A percentile compares a stretch with the other conserved stretches of the same genome.
These are phyloP conservation scores for Caenorhabditis tropicalis DNA, from an alignment of 1,140 invertebrate species.

Conservation along the genomic window DNA sequence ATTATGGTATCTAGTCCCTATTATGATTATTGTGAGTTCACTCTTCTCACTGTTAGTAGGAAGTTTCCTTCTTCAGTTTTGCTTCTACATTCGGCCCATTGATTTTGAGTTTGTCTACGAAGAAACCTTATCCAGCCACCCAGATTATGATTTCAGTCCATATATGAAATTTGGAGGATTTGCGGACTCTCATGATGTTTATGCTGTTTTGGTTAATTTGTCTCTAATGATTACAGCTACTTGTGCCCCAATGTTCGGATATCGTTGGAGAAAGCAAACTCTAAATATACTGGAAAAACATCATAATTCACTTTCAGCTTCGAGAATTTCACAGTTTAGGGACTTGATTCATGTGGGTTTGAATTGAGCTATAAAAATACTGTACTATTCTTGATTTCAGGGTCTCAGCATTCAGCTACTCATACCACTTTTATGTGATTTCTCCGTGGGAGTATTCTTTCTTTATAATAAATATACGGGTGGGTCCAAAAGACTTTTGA, in stretches of 20 bases:
- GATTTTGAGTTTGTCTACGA: neutral
- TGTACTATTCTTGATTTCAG: neutral
- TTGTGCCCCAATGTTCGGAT: neutral
- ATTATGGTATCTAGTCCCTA: neutral
- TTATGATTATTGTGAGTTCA: neutral
- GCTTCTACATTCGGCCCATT: neutral
- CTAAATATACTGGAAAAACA: neutral
- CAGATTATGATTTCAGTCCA: neutral
- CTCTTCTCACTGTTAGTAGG: neutral
- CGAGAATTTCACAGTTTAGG: neutral
- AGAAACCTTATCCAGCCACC: neutral
- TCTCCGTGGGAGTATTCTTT: neutral
- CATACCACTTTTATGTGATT: neutral
- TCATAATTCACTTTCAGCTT: neutral
- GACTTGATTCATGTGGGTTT: neutral
- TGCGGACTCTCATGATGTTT: neutral
- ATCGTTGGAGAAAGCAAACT: neutral
- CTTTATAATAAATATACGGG: neutral
- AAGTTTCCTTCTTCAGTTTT: neutral
- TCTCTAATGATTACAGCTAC: neutral
- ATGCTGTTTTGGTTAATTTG: neutral
- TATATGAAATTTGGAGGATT: slow-evolving; percentile 5
- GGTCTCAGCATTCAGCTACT: neutral
- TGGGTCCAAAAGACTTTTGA: neutral
- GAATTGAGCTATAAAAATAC: too few relatives aligned